Evolutionary conservation across 2,797 vertebrate genomes (phyloP), one percentile per base, ranked within the genome.

Genomic region (Meriones psammophilus): DNA sequence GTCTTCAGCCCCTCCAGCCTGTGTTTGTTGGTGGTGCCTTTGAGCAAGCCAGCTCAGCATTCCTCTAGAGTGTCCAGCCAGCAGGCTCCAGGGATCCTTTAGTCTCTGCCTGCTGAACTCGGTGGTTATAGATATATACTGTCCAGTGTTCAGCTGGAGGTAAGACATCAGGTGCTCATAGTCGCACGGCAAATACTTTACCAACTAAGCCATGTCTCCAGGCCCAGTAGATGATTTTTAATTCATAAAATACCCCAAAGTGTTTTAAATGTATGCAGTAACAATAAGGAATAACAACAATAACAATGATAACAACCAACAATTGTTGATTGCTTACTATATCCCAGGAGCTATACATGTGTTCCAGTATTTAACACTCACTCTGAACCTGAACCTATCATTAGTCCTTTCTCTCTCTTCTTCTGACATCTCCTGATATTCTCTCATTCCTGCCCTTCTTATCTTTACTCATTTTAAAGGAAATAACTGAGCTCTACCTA

Each of bases 281-380:
- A 83, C 64, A 88, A 54, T 80, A 14, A 78, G n/a, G 9, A 79
- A 42, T n/a, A 80, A 73, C 42, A 42, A 42, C 42, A 42, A 42
- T 2, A 50, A 50, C 10, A 50, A 50, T 50, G 10, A 58, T 58
- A 58, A 18, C 17, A 58, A 58, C 33, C 85, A 66, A 54, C 12
- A 64, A 15, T 88, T 95, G 69, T 24, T 62, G 39, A 54, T 86
- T 24, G 26, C 20, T 93, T 96, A 39, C 46, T 60, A 2, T 36
- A 12, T 89, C 46, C 30, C 58, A 60, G 36, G n/a, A 89, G 3
- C 10, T 69, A 13, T 36, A 76, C 20, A 30, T 76, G 80, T 64
- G 89, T 83, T 88, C 62, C 28, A 74, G 60, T 94, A 81, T 86
- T 94, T 83, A 89, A 79, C 83, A 66, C 60, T 94, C 68, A 89